Percentiles rank a stretch among this genome's conserved stretches.
Conservation (phyloP, 2,113 vertebrate species). For the Grantiella picta region DNA sequence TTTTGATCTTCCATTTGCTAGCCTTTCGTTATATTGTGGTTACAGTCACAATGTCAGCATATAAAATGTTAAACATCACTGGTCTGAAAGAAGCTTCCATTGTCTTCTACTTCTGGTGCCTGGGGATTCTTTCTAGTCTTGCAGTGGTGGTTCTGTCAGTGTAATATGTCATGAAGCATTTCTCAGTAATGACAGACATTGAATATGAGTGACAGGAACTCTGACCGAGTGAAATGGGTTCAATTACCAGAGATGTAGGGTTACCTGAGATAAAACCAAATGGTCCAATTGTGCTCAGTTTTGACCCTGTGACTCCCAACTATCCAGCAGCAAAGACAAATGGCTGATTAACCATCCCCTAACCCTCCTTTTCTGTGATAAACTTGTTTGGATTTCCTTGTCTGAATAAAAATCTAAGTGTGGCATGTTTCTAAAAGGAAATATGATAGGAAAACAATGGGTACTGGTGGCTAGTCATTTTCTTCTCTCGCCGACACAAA, state of each 20-base stretch:
- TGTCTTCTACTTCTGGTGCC: slow-evolving; percentile 62
- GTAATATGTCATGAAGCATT: slow-evolving; percentile 78
- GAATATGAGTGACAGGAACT: slow-evolving; percentile 79
- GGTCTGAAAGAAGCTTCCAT: slow-evolving; percentile 63
- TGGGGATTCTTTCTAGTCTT: slow-evolving; percentile 62
- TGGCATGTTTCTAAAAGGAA: slow-evolving; percentile 72
- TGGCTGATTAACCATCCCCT: slow-evolving; percentile 69
- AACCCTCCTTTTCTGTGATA: slow-evolving; percentile 64
- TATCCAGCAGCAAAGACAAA: slow-evolving; percentile 69
- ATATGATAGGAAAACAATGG: slow-evolving; percentile 71
- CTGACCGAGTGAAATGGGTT: slow-evolving; percentile 75
- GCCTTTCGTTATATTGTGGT: slow-evolving; percentile 50
- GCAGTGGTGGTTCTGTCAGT: slow-evolving; percentile 66
- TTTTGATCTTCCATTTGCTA: slow-evolving; percentile 62
- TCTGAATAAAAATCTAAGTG: slow-evolving; percentile 61
- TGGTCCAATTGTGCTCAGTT: slow-evolving; percentile 69
- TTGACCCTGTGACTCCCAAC: slow-evolving; percentile 71
- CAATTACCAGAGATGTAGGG: slow-evolving; percentile 76
- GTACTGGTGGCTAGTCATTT: slow-evolving; percentile 47
- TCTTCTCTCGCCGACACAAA: slow-evolving; percentile 61
- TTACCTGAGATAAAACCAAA: slow-evolving; percentile 79
- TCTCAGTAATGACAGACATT: slow-evolving; percentile 77
- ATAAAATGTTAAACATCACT: slow-evolving; percentile 72
- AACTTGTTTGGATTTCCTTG: slow-evolving; percentile 75
- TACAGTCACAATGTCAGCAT: slow-evolving; percentile 66